phyloP scores from a whole-genome alignment of 30 jellyfish, hydroid and myxozoan genomes.

The Aurelia aurita complex sp. Pacific region DNA sequence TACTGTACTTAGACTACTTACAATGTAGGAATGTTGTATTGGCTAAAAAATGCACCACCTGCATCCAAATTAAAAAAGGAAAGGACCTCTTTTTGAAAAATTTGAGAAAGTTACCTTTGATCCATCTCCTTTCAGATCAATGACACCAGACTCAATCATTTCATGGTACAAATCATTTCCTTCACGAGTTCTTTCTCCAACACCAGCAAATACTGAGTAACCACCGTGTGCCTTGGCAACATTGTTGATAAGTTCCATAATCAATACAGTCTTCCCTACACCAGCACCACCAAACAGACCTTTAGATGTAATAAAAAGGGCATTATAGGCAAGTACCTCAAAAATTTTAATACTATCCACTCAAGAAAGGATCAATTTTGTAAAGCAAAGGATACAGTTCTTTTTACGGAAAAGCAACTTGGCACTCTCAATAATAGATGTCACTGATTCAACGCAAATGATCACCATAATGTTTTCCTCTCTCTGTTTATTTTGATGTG shows the following conservation, averaged over 20 bases:
- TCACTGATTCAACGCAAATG: too few relatives aligned
- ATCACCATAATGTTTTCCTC: too few relatives aligned
- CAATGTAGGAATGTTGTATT: too few relatives aligned
- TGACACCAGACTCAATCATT: conserved; percentile 98
- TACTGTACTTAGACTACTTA: too few relatives aligned
- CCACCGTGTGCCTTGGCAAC: conserved; percentile 99
- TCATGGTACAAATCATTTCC: conserved; percentile 99
- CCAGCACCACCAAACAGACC: conserved; percentile 99
- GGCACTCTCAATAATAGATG: too few relatives aligned
- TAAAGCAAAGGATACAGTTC: too few relatives aligned
- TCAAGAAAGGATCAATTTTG: too few relatives aligned
- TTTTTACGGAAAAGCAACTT: too few relatives aligned
- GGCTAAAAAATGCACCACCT: too few relatives aligned
- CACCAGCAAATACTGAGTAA: conserved; percentile 99
- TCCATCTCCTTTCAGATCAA: conserved; percentile 90
- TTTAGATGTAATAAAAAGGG: background rate
- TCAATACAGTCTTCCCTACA: conserved; percentile 99
- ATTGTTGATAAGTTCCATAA: conserved; percentile 98
- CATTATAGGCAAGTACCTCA: too few relatives aligned
- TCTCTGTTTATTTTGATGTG: too few relatives aligned
- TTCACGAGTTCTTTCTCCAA: conserved; percentile 99
- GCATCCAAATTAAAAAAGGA: background rate
- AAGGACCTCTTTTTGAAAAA: background rate
- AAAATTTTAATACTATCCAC: too few relatives aligned
- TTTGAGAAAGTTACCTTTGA: conserved; percentile 73